A percentile compares a stretch with the other conserved stretches of the same genome.
These are phyloP conservation scores for Elanoides forficatus DNA, from an alignment of 2,113 vertebrate species.

Conservation along the genomic window DNA sequence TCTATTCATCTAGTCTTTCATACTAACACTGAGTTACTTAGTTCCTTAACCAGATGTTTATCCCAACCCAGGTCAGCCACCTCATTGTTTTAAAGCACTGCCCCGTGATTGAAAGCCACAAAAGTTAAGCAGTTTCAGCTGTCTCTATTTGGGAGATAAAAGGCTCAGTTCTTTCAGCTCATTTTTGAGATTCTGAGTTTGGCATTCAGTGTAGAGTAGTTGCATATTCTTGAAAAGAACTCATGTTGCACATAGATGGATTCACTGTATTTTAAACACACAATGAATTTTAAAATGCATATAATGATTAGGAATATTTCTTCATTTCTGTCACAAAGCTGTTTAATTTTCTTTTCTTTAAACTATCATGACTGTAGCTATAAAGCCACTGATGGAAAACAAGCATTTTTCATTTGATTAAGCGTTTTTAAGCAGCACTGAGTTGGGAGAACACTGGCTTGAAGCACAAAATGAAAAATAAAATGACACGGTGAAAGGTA, in stretches of 20 bases:
- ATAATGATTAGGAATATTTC: background rate
- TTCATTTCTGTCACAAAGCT: slow-evolving; percentile 20
- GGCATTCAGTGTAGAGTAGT: background rate
- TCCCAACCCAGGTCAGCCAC: background rate
- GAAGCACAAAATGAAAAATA: slow-evolving; percentile 19
- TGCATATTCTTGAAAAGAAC: background rate
- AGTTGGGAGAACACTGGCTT: background rate
- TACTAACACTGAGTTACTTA: background rate
- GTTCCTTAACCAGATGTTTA: rapidly evolving
- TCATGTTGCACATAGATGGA: background rate
- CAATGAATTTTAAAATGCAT: background rate
- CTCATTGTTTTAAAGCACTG: background rate
- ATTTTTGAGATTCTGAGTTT: background rate
- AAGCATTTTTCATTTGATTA: slow-evolving; percentile 35
- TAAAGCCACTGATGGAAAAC: background rate
- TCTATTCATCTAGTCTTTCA: background rate
- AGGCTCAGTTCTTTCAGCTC: background rate
- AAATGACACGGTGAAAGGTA: background rate
- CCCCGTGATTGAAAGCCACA: background rate
- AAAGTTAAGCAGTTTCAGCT: background rate
- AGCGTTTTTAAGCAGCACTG: background rate
- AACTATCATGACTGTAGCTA: background rate
- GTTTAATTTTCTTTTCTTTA: background rate
- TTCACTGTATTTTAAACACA: background rate
- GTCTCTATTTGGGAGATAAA: background rate